Evolutionary conservation across 2,888 invertebrate species (phyloP).

Genomic region (Tinea semifulvella): DNA sequence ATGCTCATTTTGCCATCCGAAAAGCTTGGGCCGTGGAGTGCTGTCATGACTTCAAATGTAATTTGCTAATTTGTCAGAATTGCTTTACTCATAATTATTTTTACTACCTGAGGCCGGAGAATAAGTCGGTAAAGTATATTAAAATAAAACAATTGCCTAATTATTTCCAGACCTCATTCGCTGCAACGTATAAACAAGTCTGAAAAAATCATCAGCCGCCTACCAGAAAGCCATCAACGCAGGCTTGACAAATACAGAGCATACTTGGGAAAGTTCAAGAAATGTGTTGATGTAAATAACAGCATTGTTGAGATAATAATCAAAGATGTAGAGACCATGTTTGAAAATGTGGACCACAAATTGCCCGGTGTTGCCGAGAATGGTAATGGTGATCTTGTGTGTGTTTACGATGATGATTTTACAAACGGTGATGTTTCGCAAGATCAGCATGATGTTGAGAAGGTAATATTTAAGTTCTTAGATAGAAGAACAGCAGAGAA

Average conservation of each 20-base stretch:
- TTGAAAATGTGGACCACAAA: constrained; percentile 75
- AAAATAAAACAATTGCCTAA: not conserved
- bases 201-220: constrained; percentile 75
- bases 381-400: constrained; percentile 44
- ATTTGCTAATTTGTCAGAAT: no score
- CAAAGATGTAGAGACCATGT: constrained; percentile 82
- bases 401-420: constrained; percentile 43
- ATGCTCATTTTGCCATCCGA: no score
- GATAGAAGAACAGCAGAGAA: no score
- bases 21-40: no score
- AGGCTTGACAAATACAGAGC: constrained; percentile 78
- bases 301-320: constrained; percentile 75
- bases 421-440: constrained; percentile 24
- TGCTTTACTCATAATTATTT: no score
- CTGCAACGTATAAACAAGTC: constrained; percentile 78
- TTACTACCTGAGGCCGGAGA: no score
- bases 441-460: constrained; percentile 55
- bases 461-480: constrained; percentile 38
- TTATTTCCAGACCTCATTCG: constrained; percentile 73
- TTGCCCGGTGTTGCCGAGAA: constrained; percentile 34
- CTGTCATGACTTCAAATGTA: no score
- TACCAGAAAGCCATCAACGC: constrained; percentile 79
- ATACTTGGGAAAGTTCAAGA: constrained; percentile 77
- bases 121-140: no score
- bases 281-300: constrained; percentile 80